These are phyloP conservation scores for Rhinolophus ferrumequinum DNA, from an alignment of 2,113 vertebrate genomes.

Conservation along the genomic window DNA sequence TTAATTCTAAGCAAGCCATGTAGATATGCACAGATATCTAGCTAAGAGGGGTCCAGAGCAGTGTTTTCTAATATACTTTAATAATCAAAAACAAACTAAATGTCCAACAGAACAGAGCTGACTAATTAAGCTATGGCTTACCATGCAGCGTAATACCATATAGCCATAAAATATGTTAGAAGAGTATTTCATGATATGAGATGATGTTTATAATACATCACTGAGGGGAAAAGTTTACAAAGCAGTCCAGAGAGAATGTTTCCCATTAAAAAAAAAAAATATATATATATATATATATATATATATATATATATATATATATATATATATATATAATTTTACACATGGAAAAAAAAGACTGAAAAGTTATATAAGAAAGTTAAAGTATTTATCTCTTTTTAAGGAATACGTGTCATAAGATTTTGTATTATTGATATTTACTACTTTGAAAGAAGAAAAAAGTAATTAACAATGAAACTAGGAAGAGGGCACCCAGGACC, in stretches of 20 bases:
- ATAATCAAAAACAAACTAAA: conserved; percentile 6
- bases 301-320: too few species aligned
- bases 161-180: background rate
- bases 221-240: background rate
- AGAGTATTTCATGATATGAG: background rate
- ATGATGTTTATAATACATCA: background rate
- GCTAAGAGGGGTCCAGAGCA: background rate
- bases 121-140: background rate
- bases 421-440: background rate
- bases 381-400: background rate
- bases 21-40: background rate
- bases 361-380: background rate
- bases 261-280: background rate
- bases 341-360: background rate
- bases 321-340: background rate
- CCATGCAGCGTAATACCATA: background rate
- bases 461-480: background rate
- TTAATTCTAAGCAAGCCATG: background rate
- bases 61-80: conserved; percentile 16
- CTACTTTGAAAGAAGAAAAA: background rate
- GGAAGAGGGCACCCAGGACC: background rate
- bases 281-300: too few species aligned
- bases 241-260: background rate
- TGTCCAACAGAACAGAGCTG: background rate
- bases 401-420: background rate